A percentile compares a stretch with the other conserved stretches of the same genome.
Evolutionary conservation across 2,888 invertebrate genomes (phyloP).

Genomic region (Amblyjoppa proteus): DNA sequence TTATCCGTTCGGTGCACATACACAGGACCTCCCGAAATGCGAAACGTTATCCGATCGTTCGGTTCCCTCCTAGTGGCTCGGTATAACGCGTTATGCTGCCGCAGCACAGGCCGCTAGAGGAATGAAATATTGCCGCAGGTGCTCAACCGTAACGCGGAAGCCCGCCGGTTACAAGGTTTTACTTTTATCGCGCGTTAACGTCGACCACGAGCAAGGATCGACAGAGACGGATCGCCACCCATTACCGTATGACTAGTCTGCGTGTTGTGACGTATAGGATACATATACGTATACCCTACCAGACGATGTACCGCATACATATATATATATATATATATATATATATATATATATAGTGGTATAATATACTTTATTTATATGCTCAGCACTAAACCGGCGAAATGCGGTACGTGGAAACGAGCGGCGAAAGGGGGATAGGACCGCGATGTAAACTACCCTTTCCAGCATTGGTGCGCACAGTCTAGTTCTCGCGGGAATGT

Average conservation of each 20-base stretch:
- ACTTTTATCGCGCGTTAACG: slow-evolving; percentile 73
- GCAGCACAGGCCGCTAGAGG: slow-evolving; percentile 44
- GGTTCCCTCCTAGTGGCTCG: slow-evolving; percentile 8
- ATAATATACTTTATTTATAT: slow-evolving; percentile 60
- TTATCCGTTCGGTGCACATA: slow-evolving; percentile 8
- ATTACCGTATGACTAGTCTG: slow-evolving; percentile 67
- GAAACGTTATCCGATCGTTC: slow-evolving; percentile 62
- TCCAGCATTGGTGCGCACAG: slow-evolving; percentile 32
- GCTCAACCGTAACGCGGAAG: slow-evolving; percentile 69
- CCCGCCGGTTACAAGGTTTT: slow-evolving; percentile 72
- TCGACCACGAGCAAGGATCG: slow-evolving; percentile 69
- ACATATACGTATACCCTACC: neutral
- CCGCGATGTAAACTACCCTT: slow-evolving; percentile 43
- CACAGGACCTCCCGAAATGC: slow-evolving; percentile 57
- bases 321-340: neutral
- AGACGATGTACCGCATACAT: slow-evolving; percentile 29
- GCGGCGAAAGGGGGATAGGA: slow-evolving; percentile 25
- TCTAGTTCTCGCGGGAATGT: slow-evolving; percentile 37
- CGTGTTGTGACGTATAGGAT: slow-evolving; percentile 51
- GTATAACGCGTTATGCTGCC: slow-evolving; percentile 43
- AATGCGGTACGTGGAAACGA: slow-evolving; percentile 50
- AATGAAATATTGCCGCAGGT: slow-evolving; percentile 67
- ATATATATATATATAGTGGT: slow-evolving; percentile 29
- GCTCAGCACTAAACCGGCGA: slow-evolving; percentile 27
- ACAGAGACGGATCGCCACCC: slow-evolving; percentile 70